phyloP scores from a whole-genome alignment of 2,113 vertebrate genomes.

The Aplodontia rufa region DNA sequence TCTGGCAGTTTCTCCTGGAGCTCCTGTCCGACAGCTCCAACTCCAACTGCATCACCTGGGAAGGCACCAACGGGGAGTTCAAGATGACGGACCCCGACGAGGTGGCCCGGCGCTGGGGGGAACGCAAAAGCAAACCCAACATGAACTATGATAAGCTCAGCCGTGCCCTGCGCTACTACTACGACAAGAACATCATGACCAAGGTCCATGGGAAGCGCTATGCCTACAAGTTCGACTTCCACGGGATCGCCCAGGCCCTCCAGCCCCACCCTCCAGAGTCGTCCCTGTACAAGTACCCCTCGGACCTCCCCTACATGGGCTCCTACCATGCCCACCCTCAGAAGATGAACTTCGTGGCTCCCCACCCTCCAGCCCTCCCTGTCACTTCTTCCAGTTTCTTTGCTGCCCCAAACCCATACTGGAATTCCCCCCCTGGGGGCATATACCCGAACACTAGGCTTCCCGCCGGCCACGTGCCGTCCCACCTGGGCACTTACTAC shows the following conservation, averaged over 20 bases:
- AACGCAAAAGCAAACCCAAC: constrained; percentile 92
- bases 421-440: constrained; percentile 91
- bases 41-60: constrained; percentile 93
- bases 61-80: constrained; percentile 93
- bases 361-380: constrained; percentile 89
- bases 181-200: constrained; percentile 96
- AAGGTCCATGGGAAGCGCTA: constrained; percentile 95
- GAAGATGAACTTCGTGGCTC: constrained; percentile 94
- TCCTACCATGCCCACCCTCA: constrained; percentile 91
- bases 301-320: constrained; percentile 92
- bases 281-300: constrained; percentile 92
- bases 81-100: constrained; percentile 94
- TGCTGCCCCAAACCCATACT: constrained; percentile 89
- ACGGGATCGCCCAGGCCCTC: constrained; percentile 93
- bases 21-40: constrained; percentile 92
- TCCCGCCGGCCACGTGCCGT: constrained; percentile 91
- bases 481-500: constrained; percentile 93
- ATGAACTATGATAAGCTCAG: constrained; percentile 96
- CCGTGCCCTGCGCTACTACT: constrained; percentile 93
- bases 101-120: constrained; percentile 93
- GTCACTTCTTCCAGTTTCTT: constrained; percentile 93
- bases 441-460: constrained; percentile 91
- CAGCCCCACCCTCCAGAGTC: constrained; percentile 93
- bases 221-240: constrained; percentile 95
- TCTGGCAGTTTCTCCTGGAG: constrained; percentile 94